A percentile compares a stretch with the other conserved stretches of the same genome.
Evolutionary conservation across 2,888 invertebrate genomes (phyloP).

Genomic region (Adineta ricciae): DNA sequence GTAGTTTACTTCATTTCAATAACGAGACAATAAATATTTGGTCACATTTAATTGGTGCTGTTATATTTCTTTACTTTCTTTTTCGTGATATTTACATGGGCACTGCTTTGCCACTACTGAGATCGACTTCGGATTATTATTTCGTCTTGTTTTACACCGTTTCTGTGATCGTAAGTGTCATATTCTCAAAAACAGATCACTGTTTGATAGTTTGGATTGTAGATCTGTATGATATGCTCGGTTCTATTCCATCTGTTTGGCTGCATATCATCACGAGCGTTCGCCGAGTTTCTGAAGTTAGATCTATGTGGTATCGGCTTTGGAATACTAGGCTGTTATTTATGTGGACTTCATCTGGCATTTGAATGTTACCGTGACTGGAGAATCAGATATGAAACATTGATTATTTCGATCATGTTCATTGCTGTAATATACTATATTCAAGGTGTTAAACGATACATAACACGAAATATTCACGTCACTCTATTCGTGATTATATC

Average conservation of each 20-base stretch:
- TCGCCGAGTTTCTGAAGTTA: constrained; percentile 72
- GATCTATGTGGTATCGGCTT: constrained; percentile 86
- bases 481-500: constrained; percentile 51
- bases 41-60: constrained; percentile 67
- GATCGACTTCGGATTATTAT: background rate
- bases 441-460: background rate
- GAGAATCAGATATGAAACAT: background rate
- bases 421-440: background rate
- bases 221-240: constrained; percentile 84
- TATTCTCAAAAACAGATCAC: background rate
- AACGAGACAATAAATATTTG: constrained; percentile 95
- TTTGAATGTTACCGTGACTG: constrained; percentile 73
- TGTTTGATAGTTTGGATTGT: constrained; percentile 36
- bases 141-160: background rate
- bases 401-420: background rate
- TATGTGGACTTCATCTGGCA: constrained; percentile 88
- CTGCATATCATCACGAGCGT: constrained; percentile 75
- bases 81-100: constrained; percentile 62
- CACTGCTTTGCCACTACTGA: background rate
- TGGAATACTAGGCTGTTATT: constrained; percentile 81
- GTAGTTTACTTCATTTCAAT: constrained; percentile 84
- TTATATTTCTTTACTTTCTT: constrained; percentile 58
- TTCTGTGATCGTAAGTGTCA: constrained; percentile 20
- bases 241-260: constrained; percentile 86
- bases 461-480: background rate